A percentile compares a stretch with the other conserved stretches of the same genome.
phyloP scores from a whole-genome alignment of 2,113 vertebrate species.

The Pampusana beccarii region DNA sequence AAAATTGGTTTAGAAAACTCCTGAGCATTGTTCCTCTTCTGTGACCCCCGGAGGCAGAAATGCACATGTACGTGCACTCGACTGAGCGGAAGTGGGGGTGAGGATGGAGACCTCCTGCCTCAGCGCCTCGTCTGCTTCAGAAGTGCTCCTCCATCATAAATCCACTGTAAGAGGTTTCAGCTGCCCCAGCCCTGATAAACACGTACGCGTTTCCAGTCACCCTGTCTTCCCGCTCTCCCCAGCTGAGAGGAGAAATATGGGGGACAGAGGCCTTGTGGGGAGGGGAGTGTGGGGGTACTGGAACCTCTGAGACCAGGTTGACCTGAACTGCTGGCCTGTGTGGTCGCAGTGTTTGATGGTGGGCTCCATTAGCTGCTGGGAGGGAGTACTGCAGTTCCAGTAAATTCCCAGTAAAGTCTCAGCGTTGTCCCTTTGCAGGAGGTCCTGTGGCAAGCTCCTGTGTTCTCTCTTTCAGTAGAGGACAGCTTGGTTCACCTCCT shows the following conservation, averaged over 20 bases:
- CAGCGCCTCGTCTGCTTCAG: background rate
- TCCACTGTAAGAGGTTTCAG: background rate
- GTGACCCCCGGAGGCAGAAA: background rate
- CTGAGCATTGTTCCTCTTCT: background rate
- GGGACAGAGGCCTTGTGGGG: background rate
- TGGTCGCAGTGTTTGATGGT: background rate
- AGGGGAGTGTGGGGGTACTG: background rate
- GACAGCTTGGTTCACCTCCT: background rate
- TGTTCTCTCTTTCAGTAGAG: background rate
- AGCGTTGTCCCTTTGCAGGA: background rate
- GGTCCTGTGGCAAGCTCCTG: background rate
- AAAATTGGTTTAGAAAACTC: background rate
- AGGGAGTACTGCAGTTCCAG: background rate
- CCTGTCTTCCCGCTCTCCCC: background rate
- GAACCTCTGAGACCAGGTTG: background rate
- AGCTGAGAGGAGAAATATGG: background rate
- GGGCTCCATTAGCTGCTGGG: background rate
- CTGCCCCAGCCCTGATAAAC: background rate
- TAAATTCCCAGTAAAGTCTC: background rate
- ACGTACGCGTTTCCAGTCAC: rapidly evolving
- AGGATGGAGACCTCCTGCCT: background rate
- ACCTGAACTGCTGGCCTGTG: background rate
- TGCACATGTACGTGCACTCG: rapidly evolving
- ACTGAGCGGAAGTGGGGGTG: background rate
- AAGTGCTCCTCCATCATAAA: background rate